These are phyloP conservation scores for Clamator glandarius DNA, from an alignment of 2,797 vertebrate genomes.

Conservation along the genomic window DNA sequence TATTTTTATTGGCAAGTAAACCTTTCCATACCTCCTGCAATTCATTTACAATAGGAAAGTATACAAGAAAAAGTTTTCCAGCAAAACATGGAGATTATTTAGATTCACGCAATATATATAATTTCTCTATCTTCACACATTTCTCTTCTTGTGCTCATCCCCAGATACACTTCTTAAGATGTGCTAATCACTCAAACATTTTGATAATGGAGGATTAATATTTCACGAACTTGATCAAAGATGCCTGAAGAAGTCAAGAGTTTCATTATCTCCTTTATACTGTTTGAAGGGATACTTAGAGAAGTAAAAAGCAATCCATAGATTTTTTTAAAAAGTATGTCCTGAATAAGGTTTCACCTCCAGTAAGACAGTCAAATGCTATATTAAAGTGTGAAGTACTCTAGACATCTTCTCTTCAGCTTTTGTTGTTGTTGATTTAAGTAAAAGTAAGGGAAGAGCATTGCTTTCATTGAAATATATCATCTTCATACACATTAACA, in stretches of 20 bases:
- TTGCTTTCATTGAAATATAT: not conserved
- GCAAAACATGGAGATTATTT: not conserved
- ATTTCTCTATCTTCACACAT: not conserved
- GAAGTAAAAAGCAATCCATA: not conserved
- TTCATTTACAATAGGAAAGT: not conserved
- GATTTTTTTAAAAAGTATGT: not conserved
- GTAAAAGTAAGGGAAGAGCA: not conserved
- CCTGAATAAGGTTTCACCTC: not conserved
- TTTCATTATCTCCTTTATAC: not conserved
- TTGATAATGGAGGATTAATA: not conserved
- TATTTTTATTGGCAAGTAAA: not conserved
- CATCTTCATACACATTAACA: not conserved
- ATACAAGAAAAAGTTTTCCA: not conserved
- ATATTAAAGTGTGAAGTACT: not conserved
- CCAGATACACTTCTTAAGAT: not conserved
- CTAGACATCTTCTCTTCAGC: not conserved
- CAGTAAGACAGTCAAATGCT: not conserved
- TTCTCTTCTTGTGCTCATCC: not conserved
- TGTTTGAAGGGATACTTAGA: not conserved
- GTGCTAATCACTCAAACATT: not conserved
- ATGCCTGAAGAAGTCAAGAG: not conserved
- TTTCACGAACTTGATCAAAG: not conserved
- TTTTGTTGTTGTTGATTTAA: not conserved
- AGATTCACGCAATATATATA: fast-evolving
- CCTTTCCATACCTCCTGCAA: not conserved